Base-by-base conservation (phyloP, 1,140 invertebrate genomes). In the Ericerus pela region DNA sequence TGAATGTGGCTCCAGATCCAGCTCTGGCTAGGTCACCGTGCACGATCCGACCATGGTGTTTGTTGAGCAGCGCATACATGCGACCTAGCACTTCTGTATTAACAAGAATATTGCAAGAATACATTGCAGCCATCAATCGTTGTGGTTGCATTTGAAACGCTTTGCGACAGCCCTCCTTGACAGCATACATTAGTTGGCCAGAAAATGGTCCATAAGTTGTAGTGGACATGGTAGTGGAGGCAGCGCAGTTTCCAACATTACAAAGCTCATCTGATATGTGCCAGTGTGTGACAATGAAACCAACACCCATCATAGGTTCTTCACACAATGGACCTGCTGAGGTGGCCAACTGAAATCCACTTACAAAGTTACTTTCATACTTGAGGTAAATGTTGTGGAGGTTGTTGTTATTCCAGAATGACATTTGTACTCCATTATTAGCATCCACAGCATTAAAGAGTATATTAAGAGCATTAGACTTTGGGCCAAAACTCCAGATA, bases 71-170 rank as follows among this genome's bases (percentile, higher is more conserved):
- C 0, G 84, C 85, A 70, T 98, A 97, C 66, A 97, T 77, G 74
- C 89, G 94, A 58, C 57, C 57, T 64, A 99, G 75, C 60, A 93
- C 88, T 71, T 94, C 89, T 1, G 87, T 82, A 61, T 88, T 91
- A 11, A 92, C 91, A 64, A 89, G 79, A 58, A 99, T 92, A 62
- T 80, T 84, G 70, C 93, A 97, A 30, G 80, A 86, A 68, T 96
- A 99, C 91, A 98, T 97, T 1, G 96, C 93, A 11, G 86, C 87
- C 73, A 97, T 89, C 2, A 99, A 68, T 56, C 96, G 75, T 66
- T 93, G 90, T 4, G 88, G 82, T 66, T 92, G 87, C 29, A 80
- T 79, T 68, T 91, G 88, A 64, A 98, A 92, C 0, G 89, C 84
- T 68, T 80, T 83, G 38, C 84, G 75, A 66, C 93, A 95, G 2